Base-by-base conservation (phyloP, 30 jellyfish, hydroid and myxozoan genomes). In the Hydra vulgaris region DNA sequence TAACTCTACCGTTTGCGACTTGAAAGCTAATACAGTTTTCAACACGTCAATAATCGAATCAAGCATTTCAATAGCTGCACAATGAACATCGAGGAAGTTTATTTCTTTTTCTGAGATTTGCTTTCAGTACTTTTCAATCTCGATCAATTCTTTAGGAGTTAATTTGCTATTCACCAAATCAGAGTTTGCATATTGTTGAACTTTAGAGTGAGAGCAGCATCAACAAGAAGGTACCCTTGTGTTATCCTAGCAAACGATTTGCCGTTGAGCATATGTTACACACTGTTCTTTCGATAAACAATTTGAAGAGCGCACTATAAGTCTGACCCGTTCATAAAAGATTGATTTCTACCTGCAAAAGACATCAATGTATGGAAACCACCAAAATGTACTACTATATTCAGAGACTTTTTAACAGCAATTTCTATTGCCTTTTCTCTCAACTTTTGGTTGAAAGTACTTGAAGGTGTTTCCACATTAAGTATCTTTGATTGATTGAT, bases 361-460 rank as follows among this genome's bases (percentile, higher is more conserved):
- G n/a, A 56, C 71, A 56, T 56, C n/a, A 56, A n/a, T 56, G 71
- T 56, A 56, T 56, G 71, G 71, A 56, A 56, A 56, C 71, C 71
- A 56, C 71, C 71, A 15, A 56, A 56, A 15, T 56, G 71, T n/a
- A 56, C 71, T 15, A n/a, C 71, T 56, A 56, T 56, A 56, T 56
- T 56, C n/a, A 56, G 71, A n/a, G 71, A 56, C 71, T 56, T 56
- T n/a, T 56, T n/a, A 56, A 56, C n/a, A 17, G n/a, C 71, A 56
- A 56, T 56, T 56, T 56, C 18, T 15, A n/a, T 56, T 56, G n/a
- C 71, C n/a, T 56, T 56, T 56, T 56, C n/a, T 56, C 18, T 15
- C 71, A 56, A 56, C 71, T 17, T 15, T 56, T 56, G 71, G 71
- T 56, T n/a, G n/a, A 56, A 56, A 15, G 71, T 56, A 56, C n/a